Evolutionary conservation across 2,113 vertebrate genomes (phyloP).

Genomic region (Toxotes jaculatrix): DNA sequence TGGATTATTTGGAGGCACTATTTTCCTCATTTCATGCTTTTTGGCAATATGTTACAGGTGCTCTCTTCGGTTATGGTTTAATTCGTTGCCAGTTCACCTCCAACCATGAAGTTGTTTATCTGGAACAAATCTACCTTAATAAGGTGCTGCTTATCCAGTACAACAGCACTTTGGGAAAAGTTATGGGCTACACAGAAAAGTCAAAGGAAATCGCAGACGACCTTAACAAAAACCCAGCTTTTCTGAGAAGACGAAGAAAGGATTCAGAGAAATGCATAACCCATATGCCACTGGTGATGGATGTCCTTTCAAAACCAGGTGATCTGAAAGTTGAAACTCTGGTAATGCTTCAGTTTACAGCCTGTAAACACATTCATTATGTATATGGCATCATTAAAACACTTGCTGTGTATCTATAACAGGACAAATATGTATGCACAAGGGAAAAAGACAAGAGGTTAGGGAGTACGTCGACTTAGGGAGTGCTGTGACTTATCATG

Average conservation of each 20-base stretch:
- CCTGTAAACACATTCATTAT: background rate
- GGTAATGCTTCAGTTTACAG: background rate
- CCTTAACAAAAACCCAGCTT: constrained; percentile 15
- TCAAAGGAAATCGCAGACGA: background rate
- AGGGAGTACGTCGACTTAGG: too few relatives aligned
- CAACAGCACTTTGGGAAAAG: constrained; percentile 60
- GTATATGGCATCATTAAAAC: background rate
- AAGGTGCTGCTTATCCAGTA: constrained; percentile 39
- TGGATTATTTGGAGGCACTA: too few relatives aligned
- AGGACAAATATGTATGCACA: too few relatives aligned
- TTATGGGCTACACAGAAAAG: constrained; percentile 14
- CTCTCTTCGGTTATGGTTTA: background rate
- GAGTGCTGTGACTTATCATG: too few relatives aligned
- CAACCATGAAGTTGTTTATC: background rate
- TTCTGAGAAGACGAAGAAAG: background rate
- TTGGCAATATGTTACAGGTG: constrained; percentile 49
- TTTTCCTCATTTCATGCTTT: too few relatives aligned
- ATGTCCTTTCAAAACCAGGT: constrained; percentile 38
- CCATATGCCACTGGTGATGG: rapidly evolving
- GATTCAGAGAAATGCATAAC: background rate
- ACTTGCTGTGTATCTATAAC: too few relatives aligned
- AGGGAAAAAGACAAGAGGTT: too few relatives aligned
- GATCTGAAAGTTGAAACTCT: constrained; percentile 1
- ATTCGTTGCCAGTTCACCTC: constrained; percentile 26
- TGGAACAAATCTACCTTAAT: constrained; percentile 41